Evolutionary conservation across 2,888 invertebrate species (phyloP), one percentile per base, ranked within the genome.

Genomic region (Diaperis boleti): DNA sequence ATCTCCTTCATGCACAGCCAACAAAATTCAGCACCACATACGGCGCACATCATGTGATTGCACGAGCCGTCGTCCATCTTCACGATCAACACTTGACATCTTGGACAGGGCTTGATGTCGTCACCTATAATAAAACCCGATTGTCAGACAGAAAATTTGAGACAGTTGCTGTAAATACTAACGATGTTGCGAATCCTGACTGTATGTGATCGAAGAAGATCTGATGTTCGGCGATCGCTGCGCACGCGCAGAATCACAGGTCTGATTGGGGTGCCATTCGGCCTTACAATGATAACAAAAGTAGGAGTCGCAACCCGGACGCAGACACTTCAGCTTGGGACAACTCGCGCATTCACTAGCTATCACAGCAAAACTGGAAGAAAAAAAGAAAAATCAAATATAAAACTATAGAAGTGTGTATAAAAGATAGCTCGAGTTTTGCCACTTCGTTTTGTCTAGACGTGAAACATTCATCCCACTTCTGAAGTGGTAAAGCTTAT

Each of bases 1-100:
- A 98, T 96, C 83, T 97, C 96, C 83, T 97, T 96, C 94, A 98
- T 95, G 79, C 98, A 98, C 66, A 98, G 88, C 98, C 98, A 98
- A 84, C 98, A 98, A 85, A 98, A 98, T 85, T 98, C 97, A 0
- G 96, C 95, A 62, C 95, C 95, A 83, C 98, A 98, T 49, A 98
- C 93, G 67, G 95, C 92, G 83, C 98, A 98, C 74, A 95, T 94
- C 96, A 98, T 98, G 84, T 98, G 98, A 84, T 98, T 98, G 82
- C 96, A 96, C 31, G 94, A 94, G 62, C 98, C 98, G 82, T 98
- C 98, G 79, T 98, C 95, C 90, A 97, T 91, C 86, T 98, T 98
- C 71, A 96, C 94, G 74, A 98, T 97, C 74, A 94, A 87, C 78
- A 91, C 94, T 77, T 91, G 94, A 82, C 96, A 96, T 52, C 94